Base-by-base conservation (phyloP, 2,113 vertebrate genomes). In the Peucedramus taeniatus region DNA sequence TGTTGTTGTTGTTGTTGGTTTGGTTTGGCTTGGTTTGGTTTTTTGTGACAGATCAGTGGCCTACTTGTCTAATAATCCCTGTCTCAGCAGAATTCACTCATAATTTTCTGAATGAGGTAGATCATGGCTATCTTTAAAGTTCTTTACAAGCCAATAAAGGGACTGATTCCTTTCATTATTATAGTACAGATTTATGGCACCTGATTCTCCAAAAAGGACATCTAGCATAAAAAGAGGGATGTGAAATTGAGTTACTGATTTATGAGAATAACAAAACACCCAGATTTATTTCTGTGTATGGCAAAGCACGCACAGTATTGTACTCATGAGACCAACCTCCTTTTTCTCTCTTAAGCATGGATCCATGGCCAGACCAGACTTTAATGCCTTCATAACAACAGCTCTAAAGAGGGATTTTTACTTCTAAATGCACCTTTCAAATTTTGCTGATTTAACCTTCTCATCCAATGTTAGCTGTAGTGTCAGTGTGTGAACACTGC, bases 331-430 rank as follows among this genome's bases (percentile, higher is more conserved):
- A 72, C 15, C 6, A 86, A 59, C 2, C 13, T 68, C 39, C 23
- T 64, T 66, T 61, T 59, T 35, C 35, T 54, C 20, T 54, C 47
- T 75, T 33, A 75, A 50, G 22, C 12, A 18, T 31, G 23, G 31
- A 45, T 35, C 31, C 28, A 28, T 37, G 11, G 11, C 35, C 6
- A 85, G 10, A 6, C 4, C 6, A 83, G 20, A 8, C 3, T 22
- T 77, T 77, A 4, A 59, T 13, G 47, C 21, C 40, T 65, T 79
- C 44, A 50, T 44, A 37, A 31, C 33, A 77, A 47, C 54, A 87
- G 69, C 17, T 74, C 39, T 56, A 93, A 89, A 91, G 85, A 88
- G 47, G 79, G 94, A 70, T 92, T 90, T 94, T 95, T 81, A 77
- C 77, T 95, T 30, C 24, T 86, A 93, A 75, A 61, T 84, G 78